These are phyloP conservation scores for Halcyon badia DNA, from an alignment of 2,797 vertebrate genomes.

Conservation along the genomic window DNA sequence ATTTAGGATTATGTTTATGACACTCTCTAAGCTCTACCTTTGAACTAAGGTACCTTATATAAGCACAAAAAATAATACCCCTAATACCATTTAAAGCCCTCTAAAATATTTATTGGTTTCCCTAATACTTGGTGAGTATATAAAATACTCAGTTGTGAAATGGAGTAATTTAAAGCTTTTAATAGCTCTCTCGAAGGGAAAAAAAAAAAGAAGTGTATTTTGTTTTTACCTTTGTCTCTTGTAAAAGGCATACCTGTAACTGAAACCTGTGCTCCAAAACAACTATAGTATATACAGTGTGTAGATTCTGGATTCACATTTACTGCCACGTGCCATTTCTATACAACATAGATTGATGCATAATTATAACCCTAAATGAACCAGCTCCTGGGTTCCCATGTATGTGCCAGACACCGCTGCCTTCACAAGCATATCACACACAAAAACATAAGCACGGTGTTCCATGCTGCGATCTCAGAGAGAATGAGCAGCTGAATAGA, in stretches of 20 bases:
- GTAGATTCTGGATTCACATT: background rate
- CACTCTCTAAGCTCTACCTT: conserved; percentile 55
- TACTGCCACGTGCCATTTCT: background rate
- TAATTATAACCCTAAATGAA: background rate
- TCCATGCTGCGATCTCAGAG: background rate
- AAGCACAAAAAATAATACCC: conserved; percentile 61
- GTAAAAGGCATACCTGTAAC: background rate
- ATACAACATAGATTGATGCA: background rate
- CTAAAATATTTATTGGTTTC: conserved; percentile 71
- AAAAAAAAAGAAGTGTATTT: background rate
- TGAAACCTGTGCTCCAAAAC: background rate
- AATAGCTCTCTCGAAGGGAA: background rate
- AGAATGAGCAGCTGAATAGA: background rate
- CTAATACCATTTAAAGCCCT: conserved; percentile 65
- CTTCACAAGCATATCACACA: background rate
- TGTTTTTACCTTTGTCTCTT: background rate
- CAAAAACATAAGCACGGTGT: background rate
- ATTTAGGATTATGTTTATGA: conserved; percentile 62
- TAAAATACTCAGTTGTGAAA: conserved; percentile 43
- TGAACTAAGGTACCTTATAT: conserved; percentile 57
- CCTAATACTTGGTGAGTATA: conserved; percentile 47
- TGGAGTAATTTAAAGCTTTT: conserved; percentile 1
- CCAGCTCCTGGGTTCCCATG: rapidly evolving
- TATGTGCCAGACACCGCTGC: background rate
- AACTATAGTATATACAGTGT: background rate